Evolutionary conservation across 2,888 invertebrate species (phyloP), one percentile per base, ranked within the genome.

Genomic region (Drosophila macrospina): DNA sequence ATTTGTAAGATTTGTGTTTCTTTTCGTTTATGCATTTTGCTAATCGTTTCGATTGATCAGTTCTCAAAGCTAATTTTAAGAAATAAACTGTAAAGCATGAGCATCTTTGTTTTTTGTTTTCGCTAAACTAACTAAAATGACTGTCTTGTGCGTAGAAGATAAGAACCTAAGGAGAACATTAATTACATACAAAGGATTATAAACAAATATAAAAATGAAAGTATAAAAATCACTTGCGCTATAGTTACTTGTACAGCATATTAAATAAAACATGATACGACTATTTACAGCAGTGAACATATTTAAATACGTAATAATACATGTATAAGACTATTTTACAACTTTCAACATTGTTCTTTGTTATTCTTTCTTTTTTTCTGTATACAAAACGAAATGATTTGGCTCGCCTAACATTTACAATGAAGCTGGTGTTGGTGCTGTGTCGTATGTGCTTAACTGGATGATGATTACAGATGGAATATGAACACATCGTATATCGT

Each of bases 91-190:
- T 86, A 71, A 86, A 86, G 51, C 80, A 66, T 86, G 64, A 83
- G 70, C 73, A 82, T 86, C 65, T 74, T 88, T 87, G 54, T 67
- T 69, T 50, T 62, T 42, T 55, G 45, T 54, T 64, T 59, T 70
- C 28, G 69, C 76, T 83, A 88, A 77, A 68, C 69, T 83, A 83
- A 86, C 63, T 75, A 78, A 88, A 69, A 61, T 86, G 80, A 83
- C 88, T 84, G 72, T 83, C 84, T 83, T 88, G 83, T 84, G 88
- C 88, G 88, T 86, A 74, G 39, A 81, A 74, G 36, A 62, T 84
- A 85, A 61, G 39, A 26, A 52, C 55, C 50, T 74, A 74, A 20
- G 50, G n/a, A 61, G 45, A 59, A 75, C 60, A 63, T 62, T 70
- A 67, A 66, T 63, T 56, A 62, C 56, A 68, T 39, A 64, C 48